phyloP scores from a whole-genome alignment of 2,113 vertebrate species.

The Campylorhamphus procurvoides region DNA sequence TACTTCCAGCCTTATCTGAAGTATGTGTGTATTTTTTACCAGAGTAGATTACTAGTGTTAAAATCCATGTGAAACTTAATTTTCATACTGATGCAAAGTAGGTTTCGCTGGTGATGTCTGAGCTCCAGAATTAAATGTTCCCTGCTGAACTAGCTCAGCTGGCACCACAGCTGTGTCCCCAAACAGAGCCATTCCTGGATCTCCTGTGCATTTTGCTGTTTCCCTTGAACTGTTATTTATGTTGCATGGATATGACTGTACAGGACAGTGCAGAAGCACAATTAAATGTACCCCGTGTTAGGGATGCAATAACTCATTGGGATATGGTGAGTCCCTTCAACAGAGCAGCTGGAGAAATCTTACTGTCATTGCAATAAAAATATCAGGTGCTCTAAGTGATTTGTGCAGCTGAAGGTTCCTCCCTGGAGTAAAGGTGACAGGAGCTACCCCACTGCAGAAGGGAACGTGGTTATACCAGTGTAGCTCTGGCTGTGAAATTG shows the following conservation, averaged over 20 bases:
- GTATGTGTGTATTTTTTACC: background rate
- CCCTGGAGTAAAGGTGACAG: background rate
- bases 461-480: background rate
- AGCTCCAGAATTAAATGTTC: background rate
- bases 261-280: background rate
- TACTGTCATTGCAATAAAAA: background rate
- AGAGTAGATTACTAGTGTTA: background rate
- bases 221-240: background rate
- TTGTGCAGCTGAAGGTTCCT: background rate
- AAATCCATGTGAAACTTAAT: background rate
- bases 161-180: background rate
- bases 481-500: background rate
- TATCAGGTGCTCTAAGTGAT: background rate
- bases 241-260: background rate
- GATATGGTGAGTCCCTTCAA: background rate
- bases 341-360: background rate
- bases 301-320: background rate
- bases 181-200: background rate
- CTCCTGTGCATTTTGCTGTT: background rate
- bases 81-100: background rate
- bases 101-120: background rate
- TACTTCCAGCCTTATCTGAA: background rate
- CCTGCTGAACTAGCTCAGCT: background rate
- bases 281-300: background rate
- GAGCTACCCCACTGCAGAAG: rapidly evolving